Percentiles rank a stretch among this genome's conserved stretches.
Conservation (phyloP, 2,888 invertebrate species). For the Sinodicranocentrus sp. region DNA sequence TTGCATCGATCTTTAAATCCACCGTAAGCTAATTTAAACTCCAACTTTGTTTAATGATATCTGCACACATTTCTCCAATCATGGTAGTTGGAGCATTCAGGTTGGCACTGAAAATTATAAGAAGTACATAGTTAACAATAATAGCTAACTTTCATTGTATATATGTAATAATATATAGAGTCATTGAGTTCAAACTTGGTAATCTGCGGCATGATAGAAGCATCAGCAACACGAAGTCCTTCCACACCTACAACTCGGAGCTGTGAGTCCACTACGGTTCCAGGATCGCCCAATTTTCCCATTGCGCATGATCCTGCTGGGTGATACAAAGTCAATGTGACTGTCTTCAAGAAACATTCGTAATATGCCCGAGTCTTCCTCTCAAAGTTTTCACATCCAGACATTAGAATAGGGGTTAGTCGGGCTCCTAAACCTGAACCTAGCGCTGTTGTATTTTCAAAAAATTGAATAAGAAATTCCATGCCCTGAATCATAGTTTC, state of each 20-base stretch:
- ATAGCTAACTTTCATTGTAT: not conserved
- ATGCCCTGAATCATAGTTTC: slow-evolving; percentile 49
- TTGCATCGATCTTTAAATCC: too few relatives aligned
- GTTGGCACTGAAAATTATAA: slow-evolving; percentile 29
- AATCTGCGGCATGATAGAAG: slow-evolving; percentile 30
- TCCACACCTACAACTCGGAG: slow-evolving; percentile 36
- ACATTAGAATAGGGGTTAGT: slow-evolving; percentile 27
- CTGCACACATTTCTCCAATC: slow-evolving; percentile 37
- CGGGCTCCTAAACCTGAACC: slow-evolving; percentile 25
- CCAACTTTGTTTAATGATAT: slow-evolving; percentile 36
- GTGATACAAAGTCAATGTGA: slow-evolving; percentile 38
- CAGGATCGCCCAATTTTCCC: slow-evolving; percentile 45
- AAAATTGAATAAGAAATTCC: slow-evolving; percentile 22
- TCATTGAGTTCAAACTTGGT: slow-evolving; percentile 4
- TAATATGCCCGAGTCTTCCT: slow-evolving; percentile 31
- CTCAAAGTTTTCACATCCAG: slow-evolving; percentile 53
- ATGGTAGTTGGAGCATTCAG: slow-evolving; percentile 31
- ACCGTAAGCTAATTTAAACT: not conserved
- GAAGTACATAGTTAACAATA: slow-evolving; percentile 1
- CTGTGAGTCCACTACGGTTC: slow-evolving; percentile 57
- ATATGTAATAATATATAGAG: not conserved
- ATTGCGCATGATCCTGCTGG: slow-evolving; percentile 56
- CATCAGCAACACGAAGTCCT: slow-evolving; percentile 30
- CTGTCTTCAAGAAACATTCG: slow-evolving; percentile 35
- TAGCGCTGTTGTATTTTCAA: slow-evolving; percentile 46